These are phyloP conservation scores for Chionomys nivalis DNA, from an alignment of 2,113 vertebrate genomes.

Conservation along the genomic window DNA sequence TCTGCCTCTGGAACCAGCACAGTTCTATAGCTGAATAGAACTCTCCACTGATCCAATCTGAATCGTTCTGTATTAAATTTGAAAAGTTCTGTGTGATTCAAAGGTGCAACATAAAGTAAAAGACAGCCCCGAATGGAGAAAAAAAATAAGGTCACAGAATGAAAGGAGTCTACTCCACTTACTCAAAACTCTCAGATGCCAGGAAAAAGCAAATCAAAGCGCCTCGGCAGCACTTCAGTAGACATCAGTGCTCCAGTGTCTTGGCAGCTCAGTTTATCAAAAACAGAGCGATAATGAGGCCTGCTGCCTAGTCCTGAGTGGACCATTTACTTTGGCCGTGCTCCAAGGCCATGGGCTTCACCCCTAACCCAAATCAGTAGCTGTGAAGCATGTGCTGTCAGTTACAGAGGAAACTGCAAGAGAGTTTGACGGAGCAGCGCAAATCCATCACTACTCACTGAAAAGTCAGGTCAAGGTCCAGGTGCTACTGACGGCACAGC, in stretches of 20 bases:
- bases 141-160: constrained; percentile 57
- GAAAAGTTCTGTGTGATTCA: constrained; percentile 44
- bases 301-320: not conserved
- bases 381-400: constrained; percentile 58
- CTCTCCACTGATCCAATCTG: constrained; percentile 4
- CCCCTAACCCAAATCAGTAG: constrained; percentile 45
- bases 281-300: constrained; percentile 57
- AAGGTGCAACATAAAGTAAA: constrained; percentile 18
- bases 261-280: constrained; percentile 58
- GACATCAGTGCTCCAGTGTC: not conserved
- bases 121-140: not conserved
- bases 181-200: constrained; percentile 40
- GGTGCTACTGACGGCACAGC: not conserved
- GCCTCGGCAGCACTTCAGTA: constrained; percentile 42
- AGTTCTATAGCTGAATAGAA: constrained; percentile 33
- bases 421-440: constrained; percentile 1
- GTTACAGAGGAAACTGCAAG: not conserved
- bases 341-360: constrained; percentile 49
- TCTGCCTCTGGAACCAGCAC: not conserved
- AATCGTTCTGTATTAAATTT: not conserved
- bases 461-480: constrained; percentile 60
- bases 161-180: constrained; percentile 8
- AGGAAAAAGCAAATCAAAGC: constrained; percentile 64
- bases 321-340: constrained; percentile 46
- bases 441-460: constrained; percentile 57